These are phyloP conservation scores for Cryptoblepharus egeriae DNA, from an alignment of 2,797 vertebrate genomes.

Conservation along the genomic window DNA sequence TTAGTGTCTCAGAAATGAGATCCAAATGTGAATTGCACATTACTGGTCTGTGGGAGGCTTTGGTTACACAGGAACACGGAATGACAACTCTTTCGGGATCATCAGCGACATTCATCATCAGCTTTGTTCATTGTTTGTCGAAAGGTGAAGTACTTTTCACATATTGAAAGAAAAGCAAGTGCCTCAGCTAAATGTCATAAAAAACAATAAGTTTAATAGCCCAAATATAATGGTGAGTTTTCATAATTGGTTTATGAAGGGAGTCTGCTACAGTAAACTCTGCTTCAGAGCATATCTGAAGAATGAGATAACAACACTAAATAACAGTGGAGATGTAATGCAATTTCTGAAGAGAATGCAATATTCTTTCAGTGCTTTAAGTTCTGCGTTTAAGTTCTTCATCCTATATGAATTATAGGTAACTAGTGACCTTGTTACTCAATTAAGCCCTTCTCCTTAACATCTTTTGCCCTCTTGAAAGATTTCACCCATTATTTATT, in stretches of 20 bases:
- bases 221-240: conserved; percentile 5
- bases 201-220: conserved; percentile 14
- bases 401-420: not conserved
- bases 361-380: not conserved
- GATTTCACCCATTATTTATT: too few species aligned
- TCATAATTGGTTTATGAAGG: not conserved
- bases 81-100: not conserved
- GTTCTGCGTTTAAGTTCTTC: not conserved
- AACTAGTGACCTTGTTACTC: not conserved
- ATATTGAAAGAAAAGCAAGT: not conserved
- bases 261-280: not conserved
- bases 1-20: not conserved
- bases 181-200: conserved; percentile 20
- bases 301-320: conserved; percentile 11
- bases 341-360: not conserved
- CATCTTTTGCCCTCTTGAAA: too few species aligned
- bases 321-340: not conserved
- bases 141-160: not conserved
- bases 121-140: not conserved
- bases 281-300: not conserved
- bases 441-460: not conserved
- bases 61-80: not conserved
- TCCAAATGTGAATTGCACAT: conserved; percentile 13
- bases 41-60: not conserved
- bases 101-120: not conserved